Conservation (phyloP, 2,888 invertebrate species). For the Blastobasis lacticolella region DNA sequence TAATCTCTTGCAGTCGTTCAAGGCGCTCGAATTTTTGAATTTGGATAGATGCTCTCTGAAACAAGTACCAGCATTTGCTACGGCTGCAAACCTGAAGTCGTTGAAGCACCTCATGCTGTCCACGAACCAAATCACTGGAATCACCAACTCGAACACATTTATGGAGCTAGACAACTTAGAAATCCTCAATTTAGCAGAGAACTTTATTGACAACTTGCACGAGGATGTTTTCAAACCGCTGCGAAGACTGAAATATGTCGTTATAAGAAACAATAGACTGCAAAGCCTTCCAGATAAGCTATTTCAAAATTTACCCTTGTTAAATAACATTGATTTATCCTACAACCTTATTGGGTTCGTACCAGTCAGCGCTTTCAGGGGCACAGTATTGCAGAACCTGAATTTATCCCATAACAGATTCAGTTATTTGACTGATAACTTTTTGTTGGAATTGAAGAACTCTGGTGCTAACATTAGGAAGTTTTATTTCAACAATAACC, state of each 20-base stretch:
- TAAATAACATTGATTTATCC: constrained; percentile 43
- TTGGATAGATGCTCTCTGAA: constrained; percentile 37
- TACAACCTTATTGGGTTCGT: constrained; percentile 41
- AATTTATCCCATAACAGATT: constrained; percentile 49
- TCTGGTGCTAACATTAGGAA: constrained; percentile 40
- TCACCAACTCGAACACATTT: constrained; percentile 28
- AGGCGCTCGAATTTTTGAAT: constrained; percentile 29
- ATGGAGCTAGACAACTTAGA: constrained; percentile 36
- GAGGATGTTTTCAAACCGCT: constrained; percentile 35
- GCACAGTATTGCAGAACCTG: constrained; percentile 39
- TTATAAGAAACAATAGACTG: constrained; percentile 41
- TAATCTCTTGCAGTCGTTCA: constrained; percentile 29
- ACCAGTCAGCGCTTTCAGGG: constrained; percentile 42
- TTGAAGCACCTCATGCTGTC: constrained; percentile 41
- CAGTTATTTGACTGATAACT: constrained; percentile 49
- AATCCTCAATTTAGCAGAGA: constrained; percentile 40
- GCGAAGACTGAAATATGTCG: constrained; percentile 36
- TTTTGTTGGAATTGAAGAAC: constrained; percentile 46
- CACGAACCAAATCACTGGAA: constrained; percentile 36
- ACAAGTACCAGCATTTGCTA: constrained; percentile 41
- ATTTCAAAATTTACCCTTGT: constrained; percentile 34
- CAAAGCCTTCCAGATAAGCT: constrained; percentile 36
- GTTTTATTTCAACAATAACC: constrained; percentile 55
- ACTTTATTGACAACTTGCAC: constrained; percentile 37
- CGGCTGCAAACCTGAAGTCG: constrained; percentile 33